Base-by-base conservation (phyloP, 1,140 invertebrate genomes). In the Megalonaias nervosa region DNA sequence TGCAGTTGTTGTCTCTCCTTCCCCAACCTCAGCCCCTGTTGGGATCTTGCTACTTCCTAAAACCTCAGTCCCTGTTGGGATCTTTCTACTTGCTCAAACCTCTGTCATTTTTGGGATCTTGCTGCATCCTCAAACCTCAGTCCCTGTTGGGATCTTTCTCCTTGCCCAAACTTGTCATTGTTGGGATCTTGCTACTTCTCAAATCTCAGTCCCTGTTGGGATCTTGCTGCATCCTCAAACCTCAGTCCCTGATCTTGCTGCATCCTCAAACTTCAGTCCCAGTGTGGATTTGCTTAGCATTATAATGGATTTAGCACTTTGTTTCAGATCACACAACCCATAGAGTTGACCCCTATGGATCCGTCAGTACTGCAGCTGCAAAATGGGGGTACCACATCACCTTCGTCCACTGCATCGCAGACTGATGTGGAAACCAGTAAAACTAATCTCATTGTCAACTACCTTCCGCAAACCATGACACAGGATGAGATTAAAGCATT, bases 401-500 rank as follows among this genome's bases (percentile, higher is more conserved):
- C 85, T 19, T 79, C 79, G 74, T 84, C 82, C 17, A 87, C 85
- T 16, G 83, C 81, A 5, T 85, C 85, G 21, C 86, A 84, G 61
- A 82, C 79, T n/a, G 84, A 86, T 69, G 86, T 83, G 84, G 96
- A 97, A 92, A 97, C 98, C 91, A 96, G 95, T 80, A 99, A 98
- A 93, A 93, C 92, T n/a, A 99, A 99, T 93, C 94, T 99, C 81
- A 99, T 99, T 90, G 98, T 99, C 83, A 99, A 99, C 92, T 99
- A 99, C 92, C 93, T 99, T 88, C 98, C 98, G 67, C 98, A 99
- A 92, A 98, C 96, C 74, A 99, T 99, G 99, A 98, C 97, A 48
- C 98, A 99, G 92, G 98, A 99, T 91, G 98, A 99, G 91, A 99
- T 99, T 79, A 93, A 97, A 75, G 97, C 97, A 66, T 93, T 99